A percentile compares a stretch with the other conserved stretches of the same genome.
Evolutionary conservation across 1,140 invertebrate species (phyloP).

Genomic region (Dryas iulia): DNA sequence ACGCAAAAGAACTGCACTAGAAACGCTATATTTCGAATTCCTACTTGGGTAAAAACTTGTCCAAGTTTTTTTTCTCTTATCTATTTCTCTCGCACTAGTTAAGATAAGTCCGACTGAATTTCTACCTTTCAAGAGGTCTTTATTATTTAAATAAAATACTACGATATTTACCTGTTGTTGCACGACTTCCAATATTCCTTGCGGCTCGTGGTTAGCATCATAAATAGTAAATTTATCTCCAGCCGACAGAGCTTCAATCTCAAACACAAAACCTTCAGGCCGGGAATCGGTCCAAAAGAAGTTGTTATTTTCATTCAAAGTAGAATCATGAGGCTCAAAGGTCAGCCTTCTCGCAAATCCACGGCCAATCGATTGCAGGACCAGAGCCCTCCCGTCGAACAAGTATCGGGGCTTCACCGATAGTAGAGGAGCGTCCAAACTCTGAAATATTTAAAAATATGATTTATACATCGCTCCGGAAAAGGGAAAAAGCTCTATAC

Average conservation of each 20-base stretch:
- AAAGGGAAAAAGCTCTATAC: not conserved
- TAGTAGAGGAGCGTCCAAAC: slow-evolving; percentile 61
- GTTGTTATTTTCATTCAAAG: slow-evolving; percentile 85
- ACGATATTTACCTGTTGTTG: slow-evolving; percentile 81
- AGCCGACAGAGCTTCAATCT: slow-evolving; percentile 84
- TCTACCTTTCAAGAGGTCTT: no score
- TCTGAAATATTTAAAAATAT: slow-evolving; percentile 64
- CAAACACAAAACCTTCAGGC: slow-evolving; percentile 87
- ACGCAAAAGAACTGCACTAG: no score
- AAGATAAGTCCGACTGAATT: no score
- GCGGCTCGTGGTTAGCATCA: slow-evolving; percentile 82
- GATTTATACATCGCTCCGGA: slow-evolving; percentile 36
- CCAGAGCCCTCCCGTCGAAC: slow-evolving; percentile 83
- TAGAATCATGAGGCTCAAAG: slow-evolving; percentile 83
- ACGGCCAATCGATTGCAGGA: slow-evolving; percentile 85
- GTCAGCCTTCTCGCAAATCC: slow-evolving; percentile 88
- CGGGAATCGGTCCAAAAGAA: slow-evolving; percentile 90
- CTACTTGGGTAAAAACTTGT: no score
- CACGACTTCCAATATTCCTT: slow-evolving; percentile 83
- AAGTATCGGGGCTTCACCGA: slow-evolving; percentile 79
- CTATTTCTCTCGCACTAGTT: no score
- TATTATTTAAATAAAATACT: no score
- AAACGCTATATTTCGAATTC: no score
- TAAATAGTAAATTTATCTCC: slow-evolving; percentile 87
- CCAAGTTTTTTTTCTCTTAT: no score